Evolutionary conservation across 1,140 invertebrate genomes (phyloP), one percentile per base, ranked within the genome.

Genomic region (Drosophila nikananu): DNA sequence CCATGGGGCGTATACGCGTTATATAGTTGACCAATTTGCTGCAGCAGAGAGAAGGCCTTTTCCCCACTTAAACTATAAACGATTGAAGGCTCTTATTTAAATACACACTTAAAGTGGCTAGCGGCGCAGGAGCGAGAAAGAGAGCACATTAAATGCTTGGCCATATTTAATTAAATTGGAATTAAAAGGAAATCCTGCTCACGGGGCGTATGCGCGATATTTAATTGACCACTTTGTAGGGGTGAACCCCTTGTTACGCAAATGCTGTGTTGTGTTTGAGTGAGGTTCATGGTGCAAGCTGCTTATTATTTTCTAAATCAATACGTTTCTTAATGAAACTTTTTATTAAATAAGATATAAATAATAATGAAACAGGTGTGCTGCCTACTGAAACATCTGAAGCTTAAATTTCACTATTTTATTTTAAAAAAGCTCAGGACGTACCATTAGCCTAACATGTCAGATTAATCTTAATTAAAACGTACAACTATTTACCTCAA

Each of bases 151-250:
- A 46, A 66, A 30, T 32, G 49, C 67, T 25, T 32, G 60, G 44
- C 10, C 32, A 37, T 27, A 59, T 74, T 77, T 71, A 68, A 71
- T 71, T 71, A 71, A 71, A 71, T 84, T 76, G 60, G 68, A 81
- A 65, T 83, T 84, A 89, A 89, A 48, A 41, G 48, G 21, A 39
- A 66, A 55, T 25, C 39, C 37, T 39, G 67, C 15, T 30, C 61
- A 83, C 81, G 49, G 49, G 70, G 74, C 82, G 82, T 86, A 86
- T 87, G 54, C 71, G 80, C 54, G 70, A 62, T 86, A 72, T 74
- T 86, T 73, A 80, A 75, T 84, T 84, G 81, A 79, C 65, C 81
- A 71, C 76, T 67, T 77, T 49, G 60, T 30, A 15, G 37, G 23
- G 35, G 35, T 5, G 54, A 57, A 12, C 54, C 54, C 54, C 25